Evolutionary conservation across 2,888 invertebrate species (phyloP), one percentile per base, ranked within the genome.

Genomic region (Gymnosoma rotundatum): DNA sequence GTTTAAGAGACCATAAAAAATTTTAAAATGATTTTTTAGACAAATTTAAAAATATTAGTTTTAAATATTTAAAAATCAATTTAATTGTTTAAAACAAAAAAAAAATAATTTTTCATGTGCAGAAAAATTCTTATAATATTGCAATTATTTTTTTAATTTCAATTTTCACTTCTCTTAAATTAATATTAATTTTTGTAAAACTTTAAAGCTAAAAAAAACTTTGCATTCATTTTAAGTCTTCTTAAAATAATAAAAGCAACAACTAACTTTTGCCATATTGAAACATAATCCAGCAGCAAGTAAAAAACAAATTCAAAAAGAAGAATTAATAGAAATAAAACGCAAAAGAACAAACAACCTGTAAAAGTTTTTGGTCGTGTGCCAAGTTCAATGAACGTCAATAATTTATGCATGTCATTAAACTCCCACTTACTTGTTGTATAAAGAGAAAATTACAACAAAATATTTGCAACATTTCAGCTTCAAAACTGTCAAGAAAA

Each of bases 341-440:
- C 12, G 32, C 10, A 80, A 66, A 72, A 52, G 20, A 60, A 50
- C 52, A 25, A 32, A 32, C 32, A 83, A 83, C 72, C 73, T 79
- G 73, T 60, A 66, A 73, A 66, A 73, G 52, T 79, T 80, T 83
- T 80, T 83, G 83, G 83, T 61, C 83, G 61, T 72, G 42, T 76
- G 83, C 83, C 83, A 83, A 83, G 83, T 83, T 83, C 83, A 83
- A 83, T 80, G 83, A 83, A 83, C 83, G 79, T 80, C 79, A 73
- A 79, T 76, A 83, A 80, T 67, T 80, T 76, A 76, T 83, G 79
- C 83, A 79, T 80, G 79, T 80, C 83, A 76, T 80, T 83, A 75
- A 76, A 83, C 83, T 80, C 67, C 70, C 75, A 70, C 83, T 75
- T 60, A 52, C 42, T 67, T 42, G 25, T 66, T 58, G 18, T 45